phyloP scores from a whole-genome alignment of 2,113 vertebrate species.

The Heliornis fulica region DNA sequence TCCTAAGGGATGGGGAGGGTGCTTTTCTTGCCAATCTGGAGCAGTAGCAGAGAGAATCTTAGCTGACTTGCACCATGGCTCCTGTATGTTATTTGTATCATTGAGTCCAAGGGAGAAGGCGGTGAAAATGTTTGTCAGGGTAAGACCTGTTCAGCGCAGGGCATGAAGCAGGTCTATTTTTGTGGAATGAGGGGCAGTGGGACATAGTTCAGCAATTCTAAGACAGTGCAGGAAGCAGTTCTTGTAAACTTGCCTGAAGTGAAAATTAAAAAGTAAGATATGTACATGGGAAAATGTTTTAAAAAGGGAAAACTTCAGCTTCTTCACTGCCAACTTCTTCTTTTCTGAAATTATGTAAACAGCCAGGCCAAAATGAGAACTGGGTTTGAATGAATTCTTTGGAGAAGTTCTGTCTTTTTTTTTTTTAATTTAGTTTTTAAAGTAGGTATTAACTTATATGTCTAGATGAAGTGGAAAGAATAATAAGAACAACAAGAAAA shows the following conservation, averaged over 20 bases:
- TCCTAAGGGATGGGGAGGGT: background rate
- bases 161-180: background rate
- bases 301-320: background rate
- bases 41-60: background rate
- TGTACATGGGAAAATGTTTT: background rate
- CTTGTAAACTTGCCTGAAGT: background rate
- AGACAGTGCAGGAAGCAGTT: background rate
- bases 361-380: background rate
- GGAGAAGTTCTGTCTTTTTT: background rate
- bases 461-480: background rate
- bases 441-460: background rate
- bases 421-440: background rate
- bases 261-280: background rate
- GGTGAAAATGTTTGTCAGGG: background rate
- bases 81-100: background rate
- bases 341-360: background rate
- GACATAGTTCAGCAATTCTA: background rate
- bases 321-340: background rate
- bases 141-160: background rate
- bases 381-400: background rate
- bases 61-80: accelerated
- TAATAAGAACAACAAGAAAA: background rate
- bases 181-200: background rate
- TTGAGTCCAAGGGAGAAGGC: background rate
- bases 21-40: background rate